Evolutionary conservation across 2,113 vertebrate species (phyloP).

Genomic region (Oreochromis tanganicae): DNA sequence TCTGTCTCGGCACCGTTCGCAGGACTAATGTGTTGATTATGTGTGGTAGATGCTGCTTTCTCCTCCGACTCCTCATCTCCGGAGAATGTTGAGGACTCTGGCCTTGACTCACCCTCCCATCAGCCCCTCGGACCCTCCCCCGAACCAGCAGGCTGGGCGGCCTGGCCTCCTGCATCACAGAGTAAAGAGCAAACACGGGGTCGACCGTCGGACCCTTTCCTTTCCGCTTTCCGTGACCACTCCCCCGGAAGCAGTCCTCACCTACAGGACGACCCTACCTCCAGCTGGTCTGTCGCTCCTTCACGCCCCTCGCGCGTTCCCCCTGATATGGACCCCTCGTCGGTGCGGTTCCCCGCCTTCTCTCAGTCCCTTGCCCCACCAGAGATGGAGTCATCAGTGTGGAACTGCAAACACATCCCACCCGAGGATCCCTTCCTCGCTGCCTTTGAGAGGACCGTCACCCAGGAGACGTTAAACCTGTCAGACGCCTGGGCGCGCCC

Average conservation of each 20-base stretch:
- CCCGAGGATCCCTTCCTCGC: conserved; percentile 71
- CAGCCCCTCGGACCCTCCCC: conserved; percentile 82
- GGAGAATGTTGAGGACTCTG: conserved; percentile 89
- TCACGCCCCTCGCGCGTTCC: conserved; percentile 12
- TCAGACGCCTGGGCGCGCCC: conserved; percentile 40
- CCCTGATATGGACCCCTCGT: conserved; percentile 33
- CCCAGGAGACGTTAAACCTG: conserved; percentile 26
- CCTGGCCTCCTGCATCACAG: conserved; percentile 72
- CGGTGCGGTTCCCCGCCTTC: conserved; percentile 62
- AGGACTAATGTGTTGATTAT: not conserved
- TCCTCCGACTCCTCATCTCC: conserved; percentile 90
- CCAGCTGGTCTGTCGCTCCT: conserved; percentile 28
- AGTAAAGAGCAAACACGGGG: conserved; percentile 56
- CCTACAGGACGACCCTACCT: conserved; percentile 4
- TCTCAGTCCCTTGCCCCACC: conserved; percentile 42
- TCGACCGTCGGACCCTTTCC: conserved; percentile 57
- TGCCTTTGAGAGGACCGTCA: conserved; percentile 48
- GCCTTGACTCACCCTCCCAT: conserved; percentile 88
- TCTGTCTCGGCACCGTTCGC: not conserved
- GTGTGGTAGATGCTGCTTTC: conserved; percentile 73
- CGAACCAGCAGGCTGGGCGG: conserved; percentile 81
- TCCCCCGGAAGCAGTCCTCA: conserved; percentile 46
- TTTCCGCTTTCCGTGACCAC: conserved; percentile 63
- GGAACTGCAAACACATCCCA: conserved; percentile 73
- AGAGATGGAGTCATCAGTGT: conserved; percentile 61